Percentiles rank a stretch among this genome's conserved stretches.
Evolutionary conservation across 2,797 vertebrate species (phyloP).

Genomic region (Florisuga fusca): DNA sequence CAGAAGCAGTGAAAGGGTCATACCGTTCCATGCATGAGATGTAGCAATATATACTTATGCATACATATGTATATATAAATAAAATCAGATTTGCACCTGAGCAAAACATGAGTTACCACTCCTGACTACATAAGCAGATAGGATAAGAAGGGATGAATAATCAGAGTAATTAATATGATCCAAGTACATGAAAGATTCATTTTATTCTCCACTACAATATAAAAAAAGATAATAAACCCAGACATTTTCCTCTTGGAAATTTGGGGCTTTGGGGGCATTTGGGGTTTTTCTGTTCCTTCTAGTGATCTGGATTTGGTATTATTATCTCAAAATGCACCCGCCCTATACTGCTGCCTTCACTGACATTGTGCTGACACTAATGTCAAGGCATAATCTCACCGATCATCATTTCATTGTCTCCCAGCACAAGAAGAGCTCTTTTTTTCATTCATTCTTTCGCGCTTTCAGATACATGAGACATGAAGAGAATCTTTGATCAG

Average conservation of each 20-base stretch:
- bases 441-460: slow-evolving; percentile 30
- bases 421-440: slow-evolving; percentile 19
- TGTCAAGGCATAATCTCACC: slow-evolving; percentile 55
- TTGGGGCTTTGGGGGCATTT: not conserved
- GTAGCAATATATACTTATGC: not conserved
- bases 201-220: slow-evolving; percentile 8
- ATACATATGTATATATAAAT: rapidly evolving
- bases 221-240: not conserved
- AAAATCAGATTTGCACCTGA: slow-evolving; percentile 9
- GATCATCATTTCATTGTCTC: slow-evolving; percentile 68
- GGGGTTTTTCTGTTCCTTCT: slow-evolving; percentile 13
- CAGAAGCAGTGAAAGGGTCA: not conserved
- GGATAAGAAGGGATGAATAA: not conserved
- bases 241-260: not conserved
- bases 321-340: not conserved
- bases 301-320: not conserved
- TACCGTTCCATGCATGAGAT: not conserved
- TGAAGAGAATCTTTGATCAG: slow-evolving; percentile 57
- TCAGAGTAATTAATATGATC: not conserved
- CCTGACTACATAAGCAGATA: not conserved
- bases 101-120: not conserved
- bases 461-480: slow-evolving; percentile 40
- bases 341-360: not conserved
- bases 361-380: slow-evolving; percentile 57
- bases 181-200: not conserved